These are phyloP conservation scores for Seira musarum DNA, from an alignment of 2,888 invertebrate genomes.

Conservation along the genomic window DNA sequence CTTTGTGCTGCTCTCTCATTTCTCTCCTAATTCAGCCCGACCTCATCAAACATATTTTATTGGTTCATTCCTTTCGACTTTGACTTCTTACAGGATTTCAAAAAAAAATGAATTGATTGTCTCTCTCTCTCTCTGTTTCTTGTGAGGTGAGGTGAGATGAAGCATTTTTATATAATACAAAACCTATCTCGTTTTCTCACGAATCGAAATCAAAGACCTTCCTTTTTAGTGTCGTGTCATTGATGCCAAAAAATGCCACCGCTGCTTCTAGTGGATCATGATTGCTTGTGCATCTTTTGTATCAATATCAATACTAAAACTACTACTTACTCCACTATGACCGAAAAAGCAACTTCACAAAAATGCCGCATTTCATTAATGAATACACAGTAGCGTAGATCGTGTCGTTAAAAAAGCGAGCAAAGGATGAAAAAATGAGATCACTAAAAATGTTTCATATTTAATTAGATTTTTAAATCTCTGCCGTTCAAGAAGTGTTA, in stretches of 20 bases:
- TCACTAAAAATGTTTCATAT: too few relatives aligned
- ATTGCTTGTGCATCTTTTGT: too few relatives aligned
- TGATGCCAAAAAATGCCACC: not conserved
- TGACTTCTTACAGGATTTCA: not conserved
- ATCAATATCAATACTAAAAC: too few relatives aligned
- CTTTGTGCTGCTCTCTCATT: too few relatives aligned
- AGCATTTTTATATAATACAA: not conserved
- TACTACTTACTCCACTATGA: too few relatives aligned
- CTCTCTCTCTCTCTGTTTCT: too few relatives aligned
- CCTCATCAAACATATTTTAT: not conserved
- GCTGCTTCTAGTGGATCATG: not conserved
- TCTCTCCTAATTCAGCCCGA: not conserved
- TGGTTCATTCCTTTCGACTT: slow-evolving; percentile 1
- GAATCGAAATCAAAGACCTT: too few relatives aligned
- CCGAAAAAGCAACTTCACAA: too few relatives aligned
- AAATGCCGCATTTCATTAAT: not conserved
- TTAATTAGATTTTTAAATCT: too few relatives aligned
- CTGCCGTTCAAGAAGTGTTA: too few relatives aligned
- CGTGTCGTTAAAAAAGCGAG: too few relatives aligned
- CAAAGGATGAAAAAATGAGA: too few relatives aligned
- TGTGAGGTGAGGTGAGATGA: not conserved
- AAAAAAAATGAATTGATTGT: not conserved
- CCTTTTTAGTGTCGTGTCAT: not conserved
- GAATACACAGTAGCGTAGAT: not conserved
- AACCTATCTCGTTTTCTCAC: not conserved